These are phyloP conservation scores for Tryphoninae sp. DNA, from an alignment of 2,888 invertebrate species.

Conservation along the genomic window DNA sequence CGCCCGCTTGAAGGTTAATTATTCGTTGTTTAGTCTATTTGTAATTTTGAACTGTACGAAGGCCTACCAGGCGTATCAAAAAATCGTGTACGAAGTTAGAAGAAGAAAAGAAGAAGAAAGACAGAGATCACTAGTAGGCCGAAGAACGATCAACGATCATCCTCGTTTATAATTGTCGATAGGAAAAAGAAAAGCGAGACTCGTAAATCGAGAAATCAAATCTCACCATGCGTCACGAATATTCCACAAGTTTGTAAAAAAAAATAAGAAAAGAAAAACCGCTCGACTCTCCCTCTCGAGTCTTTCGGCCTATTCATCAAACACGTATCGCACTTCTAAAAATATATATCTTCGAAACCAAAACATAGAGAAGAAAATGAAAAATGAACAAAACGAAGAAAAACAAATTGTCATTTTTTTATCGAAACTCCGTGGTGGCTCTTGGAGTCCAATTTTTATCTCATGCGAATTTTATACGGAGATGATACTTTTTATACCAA, in stretches of 20 bases:
- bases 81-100: neutral
- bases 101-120: neutral
- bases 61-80: conserved; percentile 32
- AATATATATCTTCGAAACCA: conserved; percentile 6
- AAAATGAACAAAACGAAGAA: neutral
- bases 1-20: too few relatives aligned
- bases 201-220: conserved; percentile 8
- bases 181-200: conserved; percentile 8
- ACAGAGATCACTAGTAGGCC: conserved; percentile 15
- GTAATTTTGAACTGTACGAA: conserved; percentile 16
- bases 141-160: conserved; percentile 17
- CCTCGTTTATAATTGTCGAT: conserved; percentile 34
- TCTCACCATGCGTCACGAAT: conserved; percentile 6
- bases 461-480: conserved; percentile 71
- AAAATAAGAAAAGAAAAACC: conserved; percentile 15
- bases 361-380: too few relatives aligned
- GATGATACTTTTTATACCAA: conserved; percentile 71
- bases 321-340: conserved; percentile 51
- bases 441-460: conserved; percentile 63
- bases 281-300: neutral
- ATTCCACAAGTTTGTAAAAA: conserved; percentile 31
- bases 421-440: conserved; percentile 52
- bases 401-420: conserved; percentile 50
- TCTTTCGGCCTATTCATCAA: conserved; percentile 47
- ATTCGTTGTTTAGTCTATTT: conserved; percentile 18